Evolutionary conservation across 2,113 vertebrate genomes (phyloP).

Genomic region (Bufo gargarizans): DNA sequence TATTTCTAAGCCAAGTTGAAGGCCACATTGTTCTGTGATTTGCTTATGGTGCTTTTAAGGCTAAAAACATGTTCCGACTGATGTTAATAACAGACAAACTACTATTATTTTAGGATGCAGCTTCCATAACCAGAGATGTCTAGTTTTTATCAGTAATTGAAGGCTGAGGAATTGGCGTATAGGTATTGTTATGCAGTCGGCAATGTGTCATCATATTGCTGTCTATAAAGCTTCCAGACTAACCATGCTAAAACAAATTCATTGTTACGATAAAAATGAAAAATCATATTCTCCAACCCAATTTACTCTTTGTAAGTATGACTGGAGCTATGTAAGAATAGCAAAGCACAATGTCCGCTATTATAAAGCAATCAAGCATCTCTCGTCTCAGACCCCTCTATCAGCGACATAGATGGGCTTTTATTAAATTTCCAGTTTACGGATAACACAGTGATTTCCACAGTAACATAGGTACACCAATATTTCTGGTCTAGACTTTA

Average conservation of each 20-base stretch:
- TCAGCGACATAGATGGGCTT: background rate
- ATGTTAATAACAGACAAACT: constrained; percentile 5
- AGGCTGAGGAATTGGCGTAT: background rate
- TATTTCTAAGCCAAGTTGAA: background rate
- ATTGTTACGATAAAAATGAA: constrained; percentile 10
- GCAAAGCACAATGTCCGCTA: background rate
- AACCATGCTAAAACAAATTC: background rate
- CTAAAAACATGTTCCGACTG: background rate
- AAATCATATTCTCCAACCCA: background rate
- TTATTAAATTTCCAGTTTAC: background rate
- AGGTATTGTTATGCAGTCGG: background rate
- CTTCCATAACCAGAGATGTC: background rate
- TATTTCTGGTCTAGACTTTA: constrained; percentile 9
- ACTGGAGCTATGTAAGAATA: background rate
- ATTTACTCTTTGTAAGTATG: background rate
- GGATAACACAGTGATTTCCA: background rate
- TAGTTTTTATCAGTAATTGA: constrained; percentile 17
- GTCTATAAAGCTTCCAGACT: background rate
- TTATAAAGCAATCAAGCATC: constrained; percentile 11
- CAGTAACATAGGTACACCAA: background rate
- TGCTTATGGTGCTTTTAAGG: background rate
- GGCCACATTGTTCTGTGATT: background rate
- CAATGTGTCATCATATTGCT: background rate
- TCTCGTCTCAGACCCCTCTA: background rate
- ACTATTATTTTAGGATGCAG: background rate